Percentiles rank a stretch among this genome's conserved stretches.
Evolutionary conservation across 2,888 invertebrate genomes (phyloP).

Genomic region (Agonopterix heracliana): DNA sequence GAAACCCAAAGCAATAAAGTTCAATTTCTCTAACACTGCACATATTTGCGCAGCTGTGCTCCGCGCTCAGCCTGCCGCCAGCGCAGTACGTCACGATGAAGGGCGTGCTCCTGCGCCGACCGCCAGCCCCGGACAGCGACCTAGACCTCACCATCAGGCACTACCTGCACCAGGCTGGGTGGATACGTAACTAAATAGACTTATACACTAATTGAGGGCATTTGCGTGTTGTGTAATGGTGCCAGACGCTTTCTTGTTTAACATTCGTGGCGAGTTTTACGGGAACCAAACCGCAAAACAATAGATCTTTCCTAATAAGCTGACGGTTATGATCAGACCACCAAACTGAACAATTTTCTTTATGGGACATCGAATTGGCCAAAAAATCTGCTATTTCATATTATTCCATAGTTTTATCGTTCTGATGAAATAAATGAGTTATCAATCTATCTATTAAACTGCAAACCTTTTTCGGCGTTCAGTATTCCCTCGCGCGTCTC

Average conservation of each 20-base stretch:
- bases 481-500: too few species aligned
- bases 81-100: constrained; percentile 93
- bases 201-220: background rate
- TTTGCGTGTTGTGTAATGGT: background rate
- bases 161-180: constrained; percentile 61
- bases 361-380: too few species aligned
- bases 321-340: too few species aligned
- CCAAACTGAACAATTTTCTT: too few species aligned
- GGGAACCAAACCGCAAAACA: background rate
- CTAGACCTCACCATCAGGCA: constrained; percentile 50
- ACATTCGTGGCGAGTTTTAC: background rate
- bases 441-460: too few species aligned
- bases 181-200: constrained; percentile 49
- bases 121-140: constrained; percentile 48
- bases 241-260: background rate
- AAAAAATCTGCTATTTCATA: too few species aligned
- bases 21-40: background rate
- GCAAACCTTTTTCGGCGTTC: too few species aligned
- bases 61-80: constrained; percentile 86
- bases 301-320: too few species aligned
- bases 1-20: too few species aligned
- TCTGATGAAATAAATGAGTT: too few species aligned
- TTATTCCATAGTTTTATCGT: too few species aligned
- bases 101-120: constrained; percentile 86
- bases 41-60: constrained; percentile 78